phyloP scores from a whole-genome alignment of 1,140 invertebrate species.

The Cherax destructor region DNA sequence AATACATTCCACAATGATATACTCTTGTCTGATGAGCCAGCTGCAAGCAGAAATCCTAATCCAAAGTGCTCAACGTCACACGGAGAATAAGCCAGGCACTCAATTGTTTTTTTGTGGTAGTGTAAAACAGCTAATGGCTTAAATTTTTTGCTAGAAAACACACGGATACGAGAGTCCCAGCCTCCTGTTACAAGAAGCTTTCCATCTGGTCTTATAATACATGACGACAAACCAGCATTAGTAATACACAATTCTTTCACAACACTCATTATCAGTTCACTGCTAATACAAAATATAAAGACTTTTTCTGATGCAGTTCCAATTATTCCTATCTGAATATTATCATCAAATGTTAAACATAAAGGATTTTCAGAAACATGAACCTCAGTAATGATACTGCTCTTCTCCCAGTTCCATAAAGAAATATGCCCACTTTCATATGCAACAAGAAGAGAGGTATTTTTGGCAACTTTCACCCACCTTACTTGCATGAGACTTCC shows the following conservation, averaged over 20 bases:
- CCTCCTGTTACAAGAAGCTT: constrained; percentile 66
- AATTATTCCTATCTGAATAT: constrained; percentile 48
- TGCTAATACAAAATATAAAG: constrained; percentile 49
- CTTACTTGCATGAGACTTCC: constrained; percentile 69
- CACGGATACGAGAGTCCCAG: constrained; percentile 69
- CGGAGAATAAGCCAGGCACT: constrained; percentile 59
- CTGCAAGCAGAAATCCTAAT: constrained; percentile 57
- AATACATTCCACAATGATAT: constrained; percentile 69
- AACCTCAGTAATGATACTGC: constrained; percentile 38
- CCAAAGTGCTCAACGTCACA: constrained; percentile 52
- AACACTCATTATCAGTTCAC: constrained; percentile 27
- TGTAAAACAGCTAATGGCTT: constrained; percentile 68
- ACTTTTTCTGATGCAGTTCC: constrained; percentile 68
- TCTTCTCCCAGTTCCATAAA: constrained; percentile 68
- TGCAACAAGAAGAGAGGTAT: constrained; percentile 26
- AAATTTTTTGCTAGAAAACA: constrained; percentile 67
- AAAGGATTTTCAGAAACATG: constrained; percentile 64
- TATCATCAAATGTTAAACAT: constrained; percentile 60
- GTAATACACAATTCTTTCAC: constrained; percentile 58
- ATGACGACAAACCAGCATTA: constrained; percentile 62
- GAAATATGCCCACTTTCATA: constrained; percentile 69
- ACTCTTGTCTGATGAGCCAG: constrained; percentile 66
- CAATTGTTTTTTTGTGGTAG: constrained; percentile 70
- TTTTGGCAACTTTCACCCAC: constrained; percentile 44
- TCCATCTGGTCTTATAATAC: constrained; percentile 55